Evolutionary conservation across 1,140 invertebrate species (phyloP).

Genomic region (Drosophila neocordata): DNA sequence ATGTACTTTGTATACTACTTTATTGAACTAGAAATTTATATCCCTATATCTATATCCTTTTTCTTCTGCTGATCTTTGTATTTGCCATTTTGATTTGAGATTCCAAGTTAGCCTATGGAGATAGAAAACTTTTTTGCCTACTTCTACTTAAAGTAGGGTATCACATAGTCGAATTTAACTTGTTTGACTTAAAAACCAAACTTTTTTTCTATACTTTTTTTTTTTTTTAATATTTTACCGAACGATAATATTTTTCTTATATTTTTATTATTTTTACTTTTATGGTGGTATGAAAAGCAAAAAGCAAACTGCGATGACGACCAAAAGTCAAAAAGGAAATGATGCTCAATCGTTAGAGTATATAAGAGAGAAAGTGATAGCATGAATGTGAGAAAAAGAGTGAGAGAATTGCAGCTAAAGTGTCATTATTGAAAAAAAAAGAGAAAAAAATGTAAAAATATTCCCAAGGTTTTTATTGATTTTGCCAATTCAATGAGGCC

Average conservation of each 20-base stretch:
- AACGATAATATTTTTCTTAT: not conserved
- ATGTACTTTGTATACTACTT: too few species aligned
- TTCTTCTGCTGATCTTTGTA: too few species aligned
- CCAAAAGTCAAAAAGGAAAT: slow-evolving; percentile 10
- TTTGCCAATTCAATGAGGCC: slow-evolving; percentile 47
- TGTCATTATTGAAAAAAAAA: slow-evolving; percentile 41
- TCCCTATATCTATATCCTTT: too few species aligned
- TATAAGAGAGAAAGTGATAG: slow-evolving; percentile 9
- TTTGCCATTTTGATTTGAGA: too few species aligned
- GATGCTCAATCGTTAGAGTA: slow-evolving; percentile 21
- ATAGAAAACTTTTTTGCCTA: too few species aligned
- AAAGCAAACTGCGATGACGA: slow-evolving; percentile 14
- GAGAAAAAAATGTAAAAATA: slow-evolving; percentile 39
- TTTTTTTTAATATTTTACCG: not conserved
- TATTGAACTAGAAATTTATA: too few species aligned
- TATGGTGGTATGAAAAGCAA: slow-evolving; percentile 5
- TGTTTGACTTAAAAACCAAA: not conserved
- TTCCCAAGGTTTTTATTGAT: slow-evolving; percentile 70
- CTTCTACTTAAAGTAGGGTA: not conserved
- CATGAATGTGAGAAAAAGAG: not conserved
- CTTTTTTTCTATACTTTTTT: not conserved
- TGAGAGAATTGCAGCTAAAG: slow-evolving; percentile 28
- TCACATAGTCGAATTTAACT: not conserved
- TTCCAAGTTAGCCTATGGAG: too few species aligned
- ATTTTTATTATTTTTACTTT: not conserved